Percentiles rank a stretch among this genome's conserved stretches.
Evolutionary conservation across 2,113 vertebrate species (phyloP).

Genomic region (Penelope pileata): DNA sequence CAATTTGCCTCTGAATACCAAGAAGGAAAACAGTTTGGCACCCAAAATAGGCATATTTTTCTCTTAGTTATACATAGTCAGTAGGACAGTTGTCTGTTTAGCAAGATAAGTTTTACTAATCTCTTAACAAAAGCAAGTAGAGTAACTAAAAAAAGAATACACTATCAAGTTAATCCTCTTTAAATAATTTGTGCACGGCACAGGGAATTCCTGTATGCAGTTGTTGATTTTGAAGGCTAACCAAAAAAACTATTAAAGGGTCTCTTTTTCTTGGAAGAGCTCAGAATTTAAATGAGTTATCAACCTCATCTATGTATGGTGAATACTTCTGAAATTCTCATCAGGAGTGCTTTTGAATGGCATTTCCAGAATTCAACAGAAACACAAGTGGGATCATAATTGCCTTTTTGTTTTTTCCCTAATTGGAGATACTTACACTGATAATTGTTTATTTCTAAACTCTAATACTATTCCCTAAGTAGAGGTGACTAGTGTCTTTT

Average conservation of each 20-base stretch:
- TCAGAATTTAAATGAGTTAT: constrained; percentile 38
- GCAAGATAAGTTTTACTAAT: constrained; percentile 31
- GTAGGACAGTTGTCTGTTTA: constrained; percentile 21
- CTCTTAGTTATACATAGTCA: neutral
- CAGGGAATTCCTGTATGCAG: constrained; percentile 67
- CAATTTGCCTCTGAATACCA: neutral
- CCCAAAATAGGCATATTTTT: neutral
- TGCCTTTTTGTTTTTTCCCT: neutral
- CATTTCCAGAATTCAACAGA: constrained; percentile 22
- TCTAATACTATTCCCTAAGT: neutral
- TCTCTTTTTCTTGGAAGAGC: constrained; percentile 59
- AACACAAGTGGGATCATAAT: constrained; percentile 4
- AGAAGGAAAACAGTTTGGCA: neutral
- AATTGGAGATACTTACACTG: neutral
- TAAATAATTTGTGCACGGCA: constrained; percentile 58
- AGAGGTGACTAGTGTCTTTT: neutral
- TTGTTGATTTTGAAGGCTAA: constrained; percentile 63
- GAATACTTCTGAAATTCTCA: constrained; percentile 50
- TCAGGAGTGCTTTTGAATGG: constrained; percentile 8
- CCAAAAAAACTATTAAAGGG: constrained; percentile 4
- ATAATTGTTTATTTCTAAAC: neutral
- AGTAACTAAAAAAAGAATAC: constrained; percentile 49
- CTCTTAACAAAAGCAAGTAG: constrained; percentile 36
- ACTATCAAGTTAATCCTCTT: constrained; percentile 31
- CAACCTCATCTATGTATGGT: constrained; percentile 23